Percentiles rank a stretch among this genome's conserved stretches.
Conservation (phyloP, 2,113 vertebrate species). For the Bagarius yarrelli region DNA sequence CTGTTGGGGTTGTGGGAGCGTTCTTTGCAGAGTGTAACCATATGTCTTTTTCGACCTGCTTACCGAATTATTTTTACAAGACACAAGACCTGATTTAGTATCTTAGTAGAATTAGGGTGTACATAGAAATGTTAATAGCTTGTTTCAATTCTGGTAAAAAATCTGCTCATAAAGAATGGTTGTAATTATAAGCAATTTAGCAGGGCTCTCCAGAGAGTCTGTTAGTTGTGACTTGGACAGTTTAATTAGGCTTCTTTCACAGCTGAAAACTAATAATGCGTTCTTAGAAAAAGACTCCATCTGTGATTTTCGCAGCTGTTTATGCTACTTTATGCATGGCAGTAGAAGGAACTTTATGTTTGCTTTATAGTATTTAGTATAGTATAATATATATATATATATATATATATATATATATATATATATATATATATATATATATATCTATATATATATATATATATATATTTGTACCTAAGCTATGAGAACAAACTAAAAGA, state of each 20-base stretch:
- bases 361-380: background rate
- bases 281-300: conserved; percentile 4
- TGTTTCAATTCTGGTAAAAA: background rate
- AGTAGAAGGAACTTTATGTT: background rate
- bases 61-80: background rate
- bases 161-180: background rate
- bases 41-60: conserved; percentile 26
- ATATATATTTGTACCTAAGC: no score
- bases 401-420: no score
- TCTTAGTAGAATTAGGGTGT: background rate
- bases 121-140: background rate
- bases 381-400: no score
- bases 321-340: background rate
- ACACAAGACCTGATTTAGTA: conserved; percentile 6
- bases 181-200: conserved; percentile 1
- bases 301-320: background rate
- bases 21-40: background rate
- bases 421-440: no score
- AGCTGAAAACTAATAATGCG: background rate
- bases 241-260: conserved; percentile 5
- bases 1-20: conserved; percentile 9
- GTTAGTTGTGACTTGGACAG: background rate
- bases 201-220: background rate
- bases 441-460: no score
- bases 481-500: no score